Evolutionary conservation across 1,140 invertebrate genomes (phyloP).

Genomic region (Zelostemma sp.): DNA sequence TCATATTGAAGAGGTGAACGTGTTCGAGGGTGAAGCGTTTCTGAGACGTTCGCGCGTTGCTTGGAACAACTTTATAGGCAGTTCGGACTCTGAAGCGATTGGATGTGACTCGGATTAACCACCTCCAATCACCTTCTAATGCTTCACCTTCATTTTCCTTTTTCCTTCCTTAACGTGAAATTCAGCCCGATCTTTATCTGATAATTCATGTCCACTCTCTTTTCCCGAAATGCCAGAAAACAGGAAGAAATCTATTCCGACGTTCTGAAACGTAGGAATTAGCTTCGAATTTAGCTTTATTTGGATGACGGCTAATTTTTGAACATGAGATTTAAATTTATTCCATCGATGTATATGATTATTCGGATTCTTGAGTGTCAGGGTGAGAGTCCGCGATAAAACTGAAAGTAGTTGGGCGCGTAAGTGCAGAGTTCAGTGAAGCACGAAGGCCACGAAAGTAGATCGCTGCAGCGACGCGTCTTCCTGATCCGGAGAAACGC

Average conservation of each 20-base stretch:
- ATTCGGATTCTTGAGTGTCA: constrained; percentile 27
- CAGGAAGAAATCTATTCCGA: too few relatives aligned
- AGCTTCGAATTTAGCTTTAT: too few relatives aligned
- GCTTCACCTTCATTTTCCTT: constrained; percentile 29
- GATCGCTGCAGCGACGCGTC: constrained; percentile 39
- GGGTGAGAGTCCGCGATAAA: constrained; percentile 40
- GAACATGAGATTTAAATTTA: too few relatives aligned
- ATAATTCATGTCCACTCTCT: too few relatives aligned
- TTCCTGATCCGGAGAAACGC: constrained; percentile 64
- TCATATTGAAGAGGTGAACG: constrained; percentile 45
- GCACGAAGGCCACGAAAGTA: constrained; percentile 63
- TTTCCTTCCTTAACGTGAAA: too few relatives aligned
- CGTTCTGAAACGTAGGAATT: too few relatives aligned
- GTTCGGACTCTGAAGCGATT: constrained; percentile 46
- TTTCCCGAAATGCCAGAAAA: too few relatives aligned
- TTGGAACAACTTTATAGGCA: constrained; percentile 67
- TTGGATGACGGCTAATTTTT: too few relatives aligned
- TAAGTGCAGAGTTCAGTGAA: constrained; percentile 21
- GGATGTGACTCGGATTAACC: constrained; percentile 58
- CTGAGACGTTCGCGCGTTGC: constrained; percentile 66
- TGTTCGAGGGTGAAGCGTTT: constrained; percentile 65
- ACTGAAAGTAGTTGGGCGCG: constrained; percentile 52
- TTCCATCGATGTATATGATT: too few relatives aligned
- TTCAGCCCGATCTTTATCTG: too few relatives aligned
- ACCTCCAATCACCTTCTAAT: constrained; percentile 41